A percentile compares a stretch with the other conserved stretches of the same genome.
Conservation (phyloP, 2,797 vertebrate species). For the Phaenicophaeus curvirostris region DNA sequence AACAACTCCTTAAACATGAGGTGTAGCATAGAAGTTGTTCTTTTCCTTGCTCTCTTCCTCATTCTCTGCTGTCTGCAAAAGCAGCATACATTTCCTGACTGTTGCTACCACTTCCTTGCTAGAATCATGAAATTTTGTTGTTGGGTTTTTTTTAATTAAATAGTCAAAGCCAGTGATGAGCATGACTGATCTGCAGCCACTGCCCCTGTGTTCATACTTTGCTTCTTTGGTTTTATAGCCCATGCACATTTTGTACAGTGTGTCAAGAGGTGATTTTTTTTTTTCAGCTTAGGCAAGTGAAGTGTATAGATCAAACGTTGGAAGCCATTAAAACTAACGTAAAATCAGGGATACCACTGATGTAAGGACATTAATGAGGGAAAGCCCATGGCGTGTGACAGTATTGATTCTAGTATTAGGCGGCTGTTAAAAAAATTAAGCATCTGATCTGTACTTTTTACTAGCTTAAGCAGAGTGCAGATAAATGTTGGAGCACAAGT, state of each 20-base stretch:
- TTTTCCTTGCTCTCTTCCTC: background rate
- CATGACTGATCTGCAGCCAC: background rate
- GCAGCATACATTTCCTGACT: background rate
- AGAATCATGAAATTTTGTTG: constrained; percentile 2
- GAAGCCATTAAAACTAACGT: constrained; percentile 50
- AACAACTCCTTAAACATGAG: background rate
- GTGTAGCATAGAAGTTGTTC: background rate
- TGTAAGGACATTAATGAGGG: constrained; percentile 51
- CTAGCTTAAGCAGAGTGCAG: background rate
- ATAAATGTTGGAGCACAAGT: constrained; percentile 39
- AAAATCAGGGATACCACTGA: constrained; percentile 56
- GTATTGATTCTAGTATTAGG: constrained; percentile 63
- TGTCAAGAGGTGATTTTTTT: constrained; percentile 35
- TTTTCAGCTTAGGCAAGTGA: constrained; percentile 54
- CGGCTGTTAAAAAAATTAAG: constrained; percentile 62
- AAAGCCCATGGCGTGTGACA: constrained; percentile 15
- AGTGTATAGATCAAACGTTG: constrained; percentile 63
- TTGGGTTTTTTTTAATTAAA: background rate
- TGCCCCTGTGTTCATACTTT: background rate
- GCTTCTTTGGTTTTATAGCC: background rate
- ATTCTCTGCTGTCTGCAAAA: background rate
- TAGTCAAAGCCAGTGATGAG: background rate
- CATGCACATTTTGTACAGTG: background rate
- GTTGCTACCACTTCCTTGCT: background rate
- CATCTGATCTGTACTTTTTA: constrained; percentile 64